Evolutionary conservation across 64 coral and sea anemone species (phyloP).

Genomic region (Orbicella faveolata): DNA sequence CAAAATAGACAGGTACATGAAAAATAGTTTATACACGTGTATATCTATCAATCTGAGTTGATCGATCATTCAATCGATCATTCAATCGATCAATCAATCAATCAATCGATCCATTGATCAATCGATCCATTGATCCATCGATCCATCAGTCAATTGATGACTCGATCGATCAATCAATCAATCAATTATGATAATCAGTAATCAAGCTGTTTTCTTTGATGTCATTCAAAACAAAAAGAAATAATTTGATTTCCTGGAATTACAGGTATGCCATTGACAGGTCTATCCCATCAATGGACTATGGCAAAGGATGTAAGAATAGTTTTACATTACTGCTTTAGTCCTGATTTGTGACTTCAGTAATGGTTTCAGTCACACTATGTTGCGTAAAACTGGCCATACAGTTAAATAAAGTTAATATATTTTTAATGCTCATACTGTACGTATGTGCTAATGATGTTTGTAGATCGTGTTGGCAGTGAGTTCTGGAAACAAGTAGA

Average conservation of each 20-base stretch:
- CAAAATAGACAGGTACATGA: conserved; percentile 89
- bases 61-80: too few species aligned
- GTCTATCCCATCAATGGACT: conserved; percentile 87
- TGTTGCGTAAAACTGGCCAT: too few species aligned
- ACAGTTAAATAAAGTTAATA: too few species aligned
- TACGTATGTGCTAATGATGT: background rate
- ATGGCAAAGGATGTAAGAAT: conserved; percentile 98
- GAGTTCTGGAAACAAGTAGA: conserved; percentile 99
- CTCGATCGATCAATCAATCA: background rate
- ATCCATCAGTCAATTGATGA: background rate
- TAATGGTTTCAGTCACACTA: too few species aligned
- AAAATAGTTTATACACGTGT: background rate
- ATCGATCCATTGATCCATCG: background rate
- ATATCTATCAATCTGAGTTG: too few species aligned
- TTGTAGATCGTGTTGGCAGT: conserved; percentile 95
- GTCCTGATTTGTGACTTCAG: too few species aligned
- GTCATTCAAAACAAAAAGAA: too few species aligned
- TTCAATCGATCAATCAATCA: too few species aligned
- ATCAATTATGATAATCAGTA: too few species aligned
- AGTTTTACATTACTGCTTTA: background rate
- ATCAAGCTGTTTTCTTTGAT: too few species aligned
- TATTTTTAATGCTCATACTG: background rate
- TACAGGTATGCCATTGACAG: conserved; percentile 87
- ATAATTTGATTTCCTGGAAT: background rate
- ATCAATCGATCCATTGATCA: too few species aligned